These are phyloP conservation scores for Gymnocephalus cernua DNA, from an alignment of 2,113 vertebrate species.

Conservation along the genomic window DNA sequence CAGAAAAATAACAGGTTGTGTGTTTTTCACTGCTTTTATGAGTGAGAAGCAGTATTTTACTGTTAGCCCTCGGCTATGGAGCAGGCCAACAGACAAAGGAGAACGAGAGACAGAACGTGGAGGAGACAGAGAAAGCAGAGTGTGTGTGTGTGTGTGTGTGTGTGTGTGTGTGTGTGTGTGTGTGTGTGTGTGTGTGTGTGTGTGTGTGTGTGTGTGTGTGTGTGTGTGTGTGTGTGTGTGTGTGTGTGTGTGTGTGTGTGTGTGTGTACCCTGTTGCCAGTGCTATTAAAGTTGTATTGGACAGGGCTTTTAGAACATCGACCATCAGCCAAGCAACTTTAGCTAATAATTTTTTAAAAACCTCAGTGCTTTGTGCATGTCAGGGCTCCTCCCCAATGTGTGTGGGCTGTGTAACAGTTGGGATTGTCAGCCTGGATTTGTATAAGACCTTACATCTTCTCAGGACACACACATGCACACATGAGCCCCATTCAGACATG, in stretches of 20 bases:
- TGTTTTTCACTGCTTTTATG: slow-evolving; percentile 69
- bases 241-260: slow-evolving; percentile 40
- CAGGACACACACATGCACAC: slow-evolving; percentile 8
- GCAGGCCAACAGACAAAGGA: slow-evolving; percentile 46
- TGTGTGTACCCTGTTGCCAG: slow-evolving; percentile 65
- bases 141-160: slow-evolving; percentile 23
- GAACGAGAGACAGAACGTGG: slow-evolving; percentile 55
- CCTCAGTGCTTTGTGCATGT: slow-evolving; percentile 72
- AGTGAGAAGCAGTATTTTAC: slow-evolving; percentile 55
- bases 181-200: slow-evolving; percentile 30
- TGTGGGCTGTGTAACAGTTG: slow-evolving; percentile 39
- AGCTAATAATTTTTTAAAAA: slow-evolving; percentile 80
- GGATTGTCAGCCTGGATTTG: slow-evolving; percentile 52
- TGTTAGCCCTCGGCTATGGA: slow-evolving; percentile 45
- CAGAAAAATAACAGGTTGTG: slow-evolving; percentile 66
- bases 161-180: slow-evolving; percentile 39
- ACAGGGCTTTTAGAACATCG: slow-evolving; percentile 76
- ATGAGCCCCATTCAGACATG: background rate
- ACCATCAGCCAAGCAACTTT: slow-evolving; percentile 74
- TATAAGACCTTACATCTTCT: slow-evolving; percentile 22
- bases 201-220: slow-evolving; percentile 48
- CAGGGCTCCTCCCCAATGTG: slow-evolving; percentile 26
- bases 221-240: slow-evolving; percentile 30
- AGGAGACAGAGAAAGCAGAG: slow-evolving; percentile 66
- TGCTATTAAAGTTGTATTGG: slow-evolving; percentile 80